These are phyloP conservation scores for Polydesmus complanatus DNA, from an alignment of 2,888 invertebrate genomes.

Conservation along the genomic window DNA sequence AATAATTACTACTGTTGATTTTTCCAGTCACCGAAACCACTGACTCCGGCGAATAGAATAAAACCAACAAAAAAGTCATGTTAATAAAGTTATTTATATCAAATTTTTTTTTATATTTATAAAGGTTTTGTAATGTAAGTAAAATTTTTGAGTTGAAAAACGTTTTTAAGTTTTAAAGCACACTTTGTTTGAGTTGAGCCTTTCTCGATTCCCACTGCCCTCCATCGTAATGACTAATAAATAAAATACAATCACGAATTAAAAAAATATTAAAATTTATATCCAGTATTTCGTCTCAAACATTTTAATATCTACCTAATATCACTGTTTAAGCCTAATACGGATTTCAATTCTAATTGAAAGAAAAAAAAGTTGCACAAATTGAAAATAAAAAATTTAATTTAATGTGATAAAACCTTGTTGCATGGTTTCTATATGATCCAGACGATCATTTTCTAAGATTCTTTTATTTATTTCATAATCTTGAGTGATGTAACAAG, in stretches of 20 bases:
- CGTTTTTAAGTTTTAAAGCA: slow-evolving; percentile 6
- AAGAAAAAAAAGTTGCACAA: no score
- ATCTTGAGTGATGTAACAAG: neutral
- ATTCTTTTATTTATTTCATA: no score
- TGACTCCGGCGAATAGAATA: no score
- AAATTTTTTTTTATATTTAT: neutral
- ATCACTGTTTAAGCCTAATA: neutral
- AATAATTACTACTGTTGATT: no score
- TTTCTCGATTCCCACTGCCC: neutral
- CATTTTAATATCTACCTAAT: neutral
- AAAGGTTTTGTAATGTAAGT: neutral
- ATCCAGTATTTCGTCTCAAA: neutral
- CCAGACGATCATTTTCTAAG: neutral
- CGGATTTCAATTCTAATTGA: neutral
- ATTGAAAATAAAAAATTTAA: no score
- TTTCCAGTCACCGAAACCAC: no score
- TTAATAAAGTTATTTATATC: neutral
- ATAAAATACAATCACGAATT: no score
- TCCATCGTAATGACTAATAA: neutral
- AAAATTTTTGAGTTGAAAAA: neutral
- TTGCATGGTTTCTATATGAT: neutral
- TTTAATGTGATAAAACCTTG: neutral
- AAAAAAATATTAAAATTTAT: no score
- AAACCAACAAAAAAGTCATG: neutral
- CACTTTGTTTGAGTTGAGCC: slow-evolving; percentile 2